Base-by-base conservation (phyloP, 2,797 vertebrate species). In the Peromyscus eremicus region DNA sequence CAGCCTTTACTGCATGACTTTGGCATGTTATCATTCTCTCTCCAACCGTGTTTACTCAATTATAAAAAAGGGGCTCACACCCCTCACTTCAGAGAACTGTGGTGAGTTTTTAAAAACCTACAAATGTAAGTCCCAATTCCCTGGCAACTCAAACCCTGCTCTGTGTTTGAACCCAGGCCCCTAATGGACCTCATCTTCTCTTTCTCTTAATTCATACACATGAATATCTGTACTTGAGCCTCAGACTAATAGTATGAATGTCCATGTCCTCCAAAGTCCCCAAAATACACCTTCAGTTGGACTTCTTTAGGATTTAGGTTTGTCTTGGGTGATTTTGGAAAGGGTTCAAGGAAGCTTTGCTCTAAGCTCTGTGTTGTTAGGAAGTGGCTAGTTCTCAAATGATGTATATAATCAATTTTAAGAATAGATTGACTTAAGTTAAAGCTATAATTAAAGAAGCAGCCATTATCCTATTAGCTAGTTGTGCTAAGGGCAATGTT, bases 1-100 rank as follows among this genome's bases (percentile, higher is more conserved):
- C 62, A 86, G 79, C 0, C 70, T 76, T 25, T 80, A 62, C 13
- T 68, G 21, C 37, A n/a, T 82, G 60, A 16, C 62, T 90, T 62
- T 62, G 73, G 73, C 46, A 76, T 96, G 70, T 71, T 23, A 37
- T 55, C 73, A 17, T 92, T 95, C 85, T 91, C 34, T 84, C 60
- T 94, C 52, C 43, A 82, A 68, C n/a, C 32, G 62, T 83, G 27
- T 46, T 77, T 46, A 76, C 40, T 91, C 9, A 16, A 29, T 71
- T 80, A 2, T 92, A 73, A 79, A 93, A 92, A 91, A 14, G 77
- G 73, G 64, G 32, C 12, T 75, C 34, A 70, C 21, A 11, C 12
- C 6, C 32, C 43, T 89, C 17, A 55, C 21, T 79, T 94, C 27
- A 13, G 43, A 94, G 52, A 57, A 71, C 14, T 23, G 11, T 52